Evolutionary conservation across 92 coral and sea anemone species (phyloP), one percentile per base, ranked within the genome.

Genomic region (Porites divaricata): DNA sequence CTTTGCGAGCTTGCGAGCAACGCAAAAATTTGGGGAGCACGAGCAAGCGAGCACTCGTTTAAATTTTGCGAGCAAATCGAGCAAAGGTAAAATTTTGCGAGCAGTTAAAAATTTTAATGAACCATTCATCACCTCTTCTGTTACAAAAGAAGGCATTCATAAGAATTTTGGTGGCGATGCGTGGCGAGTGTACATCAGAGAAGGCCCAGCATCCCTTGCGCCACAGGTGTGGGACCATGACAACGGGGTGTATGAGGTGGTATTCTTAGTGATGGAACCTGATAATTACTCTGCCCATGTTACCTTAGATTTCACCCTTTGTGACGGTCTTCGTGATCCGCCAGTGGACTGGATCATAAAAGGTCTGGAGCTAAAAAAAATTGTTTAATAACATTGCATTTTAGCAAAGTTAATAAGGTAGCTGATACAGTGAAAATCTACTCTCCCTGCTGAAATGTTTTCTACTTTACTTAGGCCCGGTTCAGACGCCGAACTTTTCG

Each of bases 191-290:
- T 84, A 87, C 74, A 79, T 95, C 10, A 91, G 95, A 63, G 89
- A 90, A 90, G 98, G 98, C 25, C 98, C 98, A 71, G 85, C 96
- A 79, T 92, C 96, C 76, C 90, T 95, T 64, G 93, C 90, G 69
- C 95, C 98, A 19, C 80, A 91, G 22, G 89, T 95, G 19, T 88
- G 89, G 74, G 98, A 95, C 67, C 96, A 83, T 61, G 77, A 86
- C 49, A 86, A 93, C 67, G 98, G 98, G 22, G 56, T 89, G 26
- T 95, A 95, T 67, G 96, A 95, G 56, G 96, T 87, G 52, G 76
- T 90, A 61, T 88, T 92, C 78, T 72, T 95, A 41, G 86, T 83
- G 11, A 71, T 85, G 73, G 98, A 95, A 63, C 93, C 96, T 74
- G 98, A 96, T 10, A 45, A 64, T 77, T 95, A 95, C 89, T 70